Conservation (phyloP, 2,888 invertebrate genomes). For the Drosophila merina region DNA sequence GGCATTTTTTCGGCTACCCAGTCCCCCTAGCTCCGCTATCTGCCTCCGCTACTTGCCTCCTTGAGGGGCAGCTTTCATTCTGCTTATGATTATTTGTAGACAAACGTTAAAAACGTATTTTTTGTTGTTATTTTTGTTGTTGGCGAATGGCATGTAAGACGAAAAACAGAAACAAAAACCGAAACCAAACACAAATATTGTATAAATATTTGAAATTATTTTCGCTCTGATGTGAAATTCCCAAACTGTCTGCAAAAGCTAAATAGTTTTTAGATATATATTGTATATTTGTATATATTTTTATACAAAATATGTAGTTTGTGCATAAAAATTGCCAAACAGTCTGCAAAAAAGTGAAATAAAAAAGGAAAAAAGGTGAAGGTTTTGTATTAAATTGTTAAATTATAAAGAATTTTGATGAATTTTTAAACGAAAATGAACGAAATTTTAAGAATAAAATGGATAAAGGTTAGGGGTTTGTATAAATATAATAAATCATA, state of each 20-base stretch:
- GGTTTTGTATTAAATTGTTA: no score
- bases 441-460: no score
- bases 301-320: constrained; percentile 19
- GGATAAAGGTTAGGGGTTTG: no score
- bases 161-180: constrained; percentile 23
- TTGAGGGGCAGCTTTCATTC: constrained; percentile 64
- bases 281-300: background rate
- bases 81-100: constrained; percentile 58
- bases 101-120: constrained; percentile 58
- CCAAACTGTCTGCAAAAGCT: constrained; percentile 69
- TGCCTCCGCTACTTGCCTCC: background rate
- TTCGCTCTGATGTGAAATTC: constrained; percentile 74
- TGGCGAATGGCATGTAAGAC: constrained; percentile 51
- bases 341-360: constrained; percentile 42
- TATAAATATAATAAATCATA: no score
- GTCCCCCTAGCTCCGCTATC: background rate
- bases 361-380: no score
- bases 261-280: background rate
- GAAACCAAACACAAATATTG: constrained; percentile 52
- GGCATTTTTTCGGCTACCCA: constrained; percentile 59
- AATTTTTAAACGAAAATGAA: no score
- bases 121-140: constrained; percentile 28
- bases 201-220: constrained; percentile 69
- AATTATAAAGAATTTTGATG: no score
- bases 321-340: constrained; percentile 43